Conservation (phyloP, 1,140 invertebrate species). For the Lamellibrachia luymesi region DNA sequence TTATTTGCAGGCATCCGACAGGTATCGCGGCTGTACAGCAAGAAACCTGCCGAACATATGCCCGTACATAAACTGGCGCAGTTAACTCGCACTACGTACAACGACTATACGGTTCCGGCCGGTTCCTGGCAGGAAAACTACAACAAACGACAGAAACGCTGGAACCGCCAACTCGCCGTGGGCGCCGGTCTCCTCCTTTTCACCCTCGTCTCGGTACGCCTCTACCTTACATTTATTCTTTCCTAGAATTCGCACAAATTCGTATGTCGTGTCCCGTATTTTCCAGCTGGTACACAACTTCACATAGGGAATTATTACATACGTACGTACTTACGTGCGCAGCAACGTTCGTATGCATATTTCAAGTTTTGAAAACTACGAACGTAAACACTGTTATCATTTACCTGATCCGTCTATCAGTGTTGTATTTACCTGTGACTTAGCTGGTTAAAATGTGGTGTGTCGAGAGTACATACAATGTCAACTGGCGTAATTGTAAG, state of each 20-base stretch:
- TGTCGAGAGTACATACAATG: too few species aligned
- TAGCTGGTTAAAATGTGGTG: too few species aligned
- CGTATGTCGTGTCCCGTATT: background rate
- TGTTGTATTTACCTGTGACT: too few species aligned
- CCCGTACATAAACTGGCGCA: background rate
- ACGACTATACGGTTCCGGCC: constrained; percentile 25
- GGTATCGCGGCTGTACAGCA: background rate
- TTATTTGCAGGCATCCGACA: background rate
- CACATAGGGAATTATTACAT: too few species aligned
- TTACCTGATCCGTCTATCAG: too few species aligned
- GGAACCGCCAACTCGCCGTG: constrained; percentile 22
- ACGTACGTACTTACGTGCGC: background rate
- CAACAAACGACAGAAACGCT: constrained; percentile 22
- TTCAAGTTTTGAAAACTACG: too few species aligned
- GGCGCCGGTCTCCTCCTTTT: background rate
- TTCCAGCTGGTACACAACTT: background rate
- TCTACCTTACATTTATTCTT: background rate
- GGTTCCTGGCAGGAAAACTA: constrained; percentile 32
- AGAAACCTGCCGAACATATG: background rate
- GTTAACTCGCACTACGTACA: background rate
- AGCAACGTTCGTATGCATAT: too few species aligned
- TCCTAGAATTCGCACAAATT: background rate
- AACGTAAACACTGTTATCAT: too few species aligned
- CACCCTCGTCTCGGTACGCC: background rate
- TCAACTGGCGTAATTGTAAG: too few species aligned